Evolutionary conservation across 2,888 invertebrate species (phyloP), one percentile per base, ranked within the genome.

Genomic region (Sclerodermus sp.): DNA sequence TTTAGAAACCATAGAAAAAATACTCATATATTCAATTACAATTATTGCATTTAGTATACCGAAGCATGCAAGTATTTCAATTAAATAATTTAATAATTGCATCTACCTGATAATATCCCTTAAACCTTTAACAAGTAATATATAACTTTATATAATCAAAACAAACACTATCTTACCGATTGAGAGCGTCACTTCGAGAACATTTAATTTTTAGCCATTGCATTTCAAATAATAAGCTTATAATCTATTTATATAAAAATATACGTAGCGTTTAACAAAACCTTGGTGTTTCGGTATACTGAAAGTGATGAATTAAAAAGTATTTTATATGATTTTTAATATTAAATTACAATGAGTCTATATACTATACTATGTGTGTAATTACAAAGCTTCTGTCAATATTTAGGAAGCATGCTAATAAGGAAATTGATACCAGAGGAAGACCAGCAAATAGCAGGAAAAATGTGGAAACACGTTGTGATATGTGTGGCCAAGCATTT

Each of bases 391-490:
- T n/a, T n/a, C n/a, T n/a, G n/a, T n/a, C n/a, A n/a, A n/a, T n/a
- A n/a, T n/a, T n/a, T 62, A 86, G 86, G 60, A 84, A 85, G 79
- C 86, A 86, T 76, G 85, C 83, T 1, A 84, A 85, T 68, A 84
- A 84, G 42, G 82, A 82, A 58, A 85, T 83, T 64, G 83, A 84
- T 68, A 75, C 76, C 38, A 79, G 75, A 48, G 77, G 81, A 6
- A 67, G 62, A 42, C 53, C 62, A 16, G 53, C 61, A 8, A 59
- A 53, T 46, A 50, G 46, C 13, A 61, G 47, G 34, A 60, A 74
- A 76, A 82, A 66, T 46, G 66, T 61, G 29, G 69, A 69, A n/a
- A 73, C 78, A 39, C 78, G 79, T 42, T 87, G 87, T 67, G 87
- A 87, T 70, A 83, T 85, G 41, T 87, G 87, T 67, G 75, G 82